Evolutionary conservation across 2,113 vertebrate species (phyloP).

Genomic region (Ia io): DNA sequence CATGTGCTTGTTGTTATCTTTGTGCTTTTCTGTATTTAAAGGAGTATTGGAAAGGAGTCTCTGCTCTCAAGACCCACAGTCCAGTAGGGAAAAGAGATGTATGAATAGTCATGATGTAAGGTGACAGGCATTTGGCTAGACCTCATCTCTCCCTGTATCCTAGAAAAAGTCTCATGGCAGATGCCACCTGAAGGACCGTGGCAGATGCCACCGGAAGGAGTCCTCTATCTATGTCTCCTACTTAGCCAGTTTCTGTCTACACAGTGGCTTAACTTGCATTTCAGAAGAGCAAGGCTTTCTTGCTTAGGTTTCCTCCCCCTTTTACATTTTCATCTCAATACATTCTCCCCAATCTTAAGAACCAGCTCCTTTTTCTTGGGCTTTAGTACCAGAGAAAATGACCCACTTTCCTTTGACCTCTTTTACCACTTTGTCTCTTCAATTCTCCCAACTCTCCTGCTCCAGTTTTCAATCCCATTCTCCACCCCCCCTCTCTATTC

Average conservation of each 20-base stretch:
- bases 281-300: background rate
- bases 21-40: background rate
- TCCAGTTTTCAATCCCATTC: background rate
- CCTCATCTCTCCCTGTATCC: background rate
- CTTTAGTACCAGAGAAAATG: background rate
- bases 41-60: background rate
- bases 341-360: background rate
- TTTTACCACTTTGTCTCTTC: background rate
- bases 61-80: background rate
- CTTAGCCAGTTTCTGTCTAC: background rate
- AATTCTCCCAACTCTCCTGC: background rate
- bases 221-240: background rate
- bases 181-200: background rate
- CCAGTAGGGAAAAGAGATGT: background rate
- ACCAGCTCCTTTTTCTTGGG: background rate
- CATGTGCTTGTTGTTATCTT: background rate
- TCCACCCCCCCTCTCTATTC: background rate
- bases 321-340: background rate
- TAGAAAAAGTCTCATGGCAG: background rate
- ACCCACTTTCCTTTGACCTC: background rate
- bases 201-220: background rate
- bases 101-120: background rate
- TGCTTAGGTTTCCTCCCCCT: background rate
- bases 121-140: background rate
- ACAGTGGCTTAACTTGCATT: background rate